These are phyloP conservation scores for Amphilophus citrinellus DNA, from an alignment of 2,113 vertebrate genomes.

Conservation along the genomic window DNA sequence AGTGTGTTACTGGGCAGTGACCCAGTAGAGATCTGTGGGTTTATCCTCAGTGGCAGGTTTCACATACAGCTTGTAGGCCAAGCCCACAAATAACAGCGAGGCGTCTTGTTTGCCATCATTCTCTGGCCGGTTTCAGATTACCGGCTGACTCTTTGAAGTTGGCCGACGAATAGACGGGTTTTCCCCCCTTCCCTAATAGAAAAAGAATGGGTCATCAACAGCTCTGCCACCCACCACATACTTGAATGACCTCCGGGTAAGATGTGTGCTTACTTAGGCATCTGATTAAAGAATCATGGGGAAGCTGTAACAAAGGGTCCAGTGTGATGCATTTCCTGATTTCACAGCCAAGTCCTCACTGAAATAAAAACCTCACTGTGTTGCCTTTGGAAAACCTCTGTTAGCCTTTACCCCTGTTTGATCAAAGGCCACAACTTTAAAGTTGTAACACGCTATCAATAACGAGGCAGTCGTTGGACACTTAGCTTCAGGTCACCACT, in stretches of 20 bases:
- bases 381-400: conserved; percentile 40
- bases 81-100: conserved; percentile 76
- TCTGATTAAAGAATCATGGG: conserved; percentile 36
- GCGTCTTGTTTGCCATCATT: conserved; percentile 67
- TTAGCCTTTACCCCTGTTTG: conserved; percentile 5
- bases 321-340: conserved; percentile 59
- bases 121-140: conserved; percentile 72
- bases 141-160: conserved; percentile 72
- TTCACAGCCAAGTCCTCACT: conserved; percentile 49
- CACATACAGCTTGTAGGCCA: conserved; percentile 72
- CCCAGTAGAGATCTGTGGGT: conserved; percentile 65
- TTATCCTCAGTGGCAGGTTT: conserved; percentile 74
- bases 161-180: conserved; percentile 62
- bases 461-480: background rate
- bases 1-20: conserved; percentile 49
- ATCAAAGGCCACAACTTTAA: conserved; percentile 15
- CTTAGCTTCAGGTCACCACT: conserved; percentile 1
- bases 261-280: conserved; percentile 60
- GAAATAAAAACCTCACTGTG: conserved; percentile 32
- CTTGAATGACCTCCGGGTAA: conserved; percentile 56
- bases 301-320: conserved; percentile 45
- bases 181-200: conserved; percentile 70
- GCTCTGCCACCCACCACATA: conserved; percentile 58
- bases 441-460: conserved; percentile 27
- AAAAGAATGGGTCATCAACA: conserved; percentile 68